Evolutionary conservation across 1,140 invertebrate genomes (phyloP).

Genomic region (Plutomurus gul): DNA sequence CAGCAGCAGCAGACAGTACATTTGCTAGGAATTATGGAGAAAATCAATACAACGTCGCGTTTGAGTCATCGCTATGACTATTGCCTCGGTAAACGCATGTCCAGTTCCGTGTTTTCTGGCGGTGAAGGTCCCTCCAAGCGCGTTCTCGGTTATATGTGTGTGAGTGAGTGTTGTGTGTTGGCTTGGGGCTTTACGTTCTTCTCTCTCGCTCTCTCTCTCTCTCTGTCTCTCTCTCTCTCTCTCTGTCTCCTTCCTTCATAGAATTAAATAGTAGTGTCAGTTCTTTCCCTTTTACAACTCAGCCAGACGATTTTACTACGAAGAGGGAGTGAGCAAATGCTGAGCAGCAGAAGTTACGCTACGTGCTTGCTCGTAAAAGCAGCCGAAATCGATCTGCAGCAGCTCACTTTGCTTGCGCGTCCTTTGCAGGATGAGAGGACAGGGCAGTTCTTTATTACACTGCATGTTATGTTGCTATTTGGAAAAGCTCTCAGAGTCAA

Average conservation of each 20-base stretch:
- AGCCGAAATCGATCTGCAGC: constrained; percentile 29
- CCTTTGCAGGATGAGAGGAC: constrained; percentile 12
- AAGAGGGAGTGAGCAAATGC: background rate
- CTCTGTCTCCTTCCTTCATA: too few species aligned
- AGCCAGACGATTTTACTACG: background rate
- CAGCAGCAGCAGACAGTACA: background rate
- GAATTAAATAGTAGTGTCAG: too few species aligned
- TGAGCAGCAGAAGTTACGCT: background rate
- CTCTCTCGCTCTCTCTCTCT: background rate
- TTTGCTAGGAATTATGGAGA: background rate
- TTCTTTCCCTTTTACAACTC: background rate
- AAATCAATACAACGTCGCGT: background rate
- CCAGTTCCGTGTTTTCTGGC: background rate
- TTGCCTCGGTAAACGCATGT: background rate
- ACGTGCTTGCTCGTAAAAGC: constrained; percentile 30
- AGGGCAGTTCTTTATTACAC: background rate
- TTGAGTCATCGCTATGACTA: background rate
- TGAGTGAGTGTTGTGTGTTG: too few species aligned
- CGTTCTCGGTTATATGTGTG: too few species aligned
- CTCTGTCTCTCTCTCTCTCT: too few species aligned
- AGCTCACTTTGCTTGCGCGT: background rate
- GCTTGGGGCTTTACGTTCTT: too few species aligned
- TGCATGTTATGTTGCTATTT: background rate
- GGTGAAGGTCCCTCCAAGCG: background rate
- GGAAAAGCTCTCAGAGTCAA: background rate